These are phyloP conservation scores for Globia sparganii DNA, from an alignment of 2,888 invertebrate species.

Conservation along the genomic window DNA sequence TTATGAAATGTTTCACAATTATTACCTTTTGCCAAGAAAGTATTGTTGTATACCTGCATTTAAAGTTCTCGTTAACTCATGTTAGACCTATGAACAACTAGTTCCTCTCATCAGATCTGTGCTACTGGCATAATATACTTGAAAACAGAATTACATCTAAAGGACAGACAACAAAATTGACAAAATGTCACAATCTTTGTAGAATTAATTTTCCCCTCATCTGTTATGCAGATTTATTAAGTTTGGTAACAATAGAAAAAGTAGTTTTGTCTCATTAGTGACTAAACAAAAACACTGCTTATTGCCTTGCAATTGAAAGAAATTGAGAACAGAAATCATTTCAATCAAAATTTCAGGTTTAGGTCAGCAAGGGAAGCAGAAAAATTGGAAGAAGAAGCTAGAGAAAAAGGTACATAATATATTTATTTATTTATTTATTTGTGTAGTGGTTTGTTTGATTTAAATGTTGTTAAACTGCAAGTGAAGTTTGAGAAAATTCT, in stretches of 20 bases:
- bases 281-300: background rate
- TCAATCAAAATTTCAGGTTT: slow-evolving; percentile 89
- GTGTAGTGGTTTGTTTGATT: background rate
- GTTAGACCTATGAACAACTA: background rate
- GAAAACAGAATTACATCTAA: background rate
- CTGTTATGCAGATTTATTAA: too few relatives aligned
- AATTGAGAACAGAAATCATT: background rate
- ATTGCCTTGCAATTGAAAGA: background rate
- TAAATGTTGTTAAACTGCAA: background rate
- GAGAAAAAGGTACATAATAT: slow-evolving; percentile 90
- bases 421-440: background rate
- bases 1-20: background rate
- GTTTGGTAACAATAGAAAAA: background rate
- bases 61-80: background rate
- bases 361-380: slow-evolving; percentile 97
- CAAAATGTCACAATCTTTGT: background rate
- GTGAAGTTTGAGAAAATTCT: background rate
- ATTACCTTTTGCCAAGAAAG: background rate
- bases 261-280: background rate
- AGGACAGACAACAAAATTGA: background rate
- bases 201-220: background rate
- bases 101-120: background rate
- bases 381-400: slow-evolving; percentile 93
- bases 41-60: background rate
- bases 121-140: background rate